phyloP scores from a whole-genome alignment of 2,888 invertebrate species.

The Ophonus ardosiacus region DNA sequence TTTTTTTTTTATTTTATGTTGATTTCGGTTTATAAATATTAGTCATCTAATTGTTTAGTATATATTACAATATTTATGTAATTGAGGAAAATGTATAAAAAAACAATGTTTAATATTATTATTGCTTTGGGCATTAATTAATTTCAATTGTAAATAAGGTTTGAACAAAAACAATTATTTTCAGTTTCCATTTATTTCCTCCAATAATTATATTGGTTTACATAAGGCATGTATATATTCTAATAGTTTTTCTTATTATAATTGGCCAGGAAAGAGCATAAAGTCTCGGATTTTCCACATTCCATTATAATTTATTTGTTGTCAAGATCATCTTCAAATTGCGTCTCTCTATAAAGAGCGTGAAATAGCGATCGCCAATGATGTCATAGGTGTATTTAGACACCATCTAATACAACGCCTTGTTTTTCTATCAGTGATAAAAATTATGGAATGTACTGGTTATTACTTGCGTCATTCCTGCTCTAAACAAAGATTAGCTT shows the following conservation, averaged over 20 bases:
- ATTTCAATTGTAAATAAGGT: too few relatives aligned
- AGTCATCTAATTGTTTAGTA: too few relatives aligned
- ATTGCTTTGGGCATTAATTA: too few relatives aligned
- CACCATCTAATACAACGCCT: slow-evolving; percentile 20
- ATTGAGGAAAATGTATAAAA: too few relatives aligned
- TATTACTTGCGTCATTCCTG: slow-evolving; percentile 52
- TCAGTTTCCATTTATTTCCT: too few relatives aligned
- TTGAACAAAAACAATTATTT: too few relatives aligned
- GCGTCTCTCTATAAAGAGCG: slow-evolving; percentile 27
- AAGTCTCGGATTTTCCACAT: slow-evolving; percentile 27
- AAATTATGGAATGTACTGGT: slow-evolving; percentile 54
- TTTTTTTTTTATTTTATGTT: too few relatives aligned
- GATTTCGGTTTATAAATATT: too few relatives aligned
- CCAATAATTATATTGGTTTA: background rate
- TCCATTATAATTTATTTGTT: slow-evolving; percentile 15
- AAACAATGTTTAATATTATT: too few relatives aligned
- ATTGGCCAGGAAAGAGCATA: slow-evolving; percentile 1
- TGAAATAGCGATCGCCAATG: slow-evolving; percentile 35
- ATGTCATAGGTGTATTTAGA: slow-evolving; percentile 54
- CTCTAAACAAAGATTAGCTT: slow-evolving; percentile 49
- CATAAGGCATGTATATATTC: background rate
- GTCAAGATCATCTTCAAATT: slow-evolving; percentile 22
- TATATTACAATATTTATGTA: too few relatives aligned
- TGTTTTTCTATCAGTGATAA: slow-evolving; percentile 59
- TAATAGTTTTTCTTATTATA: background rate